Percentiles rank a stretch among this genome's conserved stretches.
These are phyloP conservation scores for Pristionchus mayeri DNA, from an alignment of 2,888 invertebrate species.

Conservation along the genomic window DNA sequence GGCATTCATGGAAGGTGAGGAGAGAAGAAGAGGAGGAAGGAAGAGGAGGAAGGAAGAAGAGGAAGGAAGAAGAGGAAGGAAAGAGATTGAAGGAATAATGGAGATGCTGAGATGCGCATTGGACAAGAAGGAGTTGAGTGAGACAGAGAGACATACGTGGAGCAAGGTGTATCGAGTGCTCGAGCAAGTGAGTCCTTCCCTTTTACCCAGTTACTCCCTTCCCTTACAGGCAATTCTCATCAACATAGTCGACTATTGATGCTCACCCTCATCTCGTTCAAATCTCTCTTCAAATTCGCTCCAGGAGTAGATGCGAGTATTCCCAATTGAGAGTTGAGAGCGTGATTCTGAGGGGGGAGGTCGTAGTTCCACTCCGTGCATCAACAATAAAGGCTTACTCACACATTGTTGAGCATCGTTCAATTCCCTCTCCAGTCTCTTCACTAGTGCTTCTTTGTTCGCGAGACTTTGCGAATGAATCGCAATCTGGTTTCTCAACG, in stretches of 20 bases:
- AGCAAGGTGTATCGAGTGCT: slow-evolving; percentile 73
- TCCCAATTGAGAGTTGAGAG: slow-evolving; percentile 63
- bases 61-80: too few relatives aligned
- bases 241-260: slow-evolving; percentile 47
- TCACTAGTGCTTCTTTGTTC: slow-evolving; percentile 53
- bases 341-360: slow-evolving; percentile 61
- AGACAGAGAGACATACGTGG: slow-evolving; percentile 68
- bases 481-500: slow-evolving; percentile 50
- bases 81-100: slow-evolving; percentile 65
- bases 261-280: slow-evolving; percentile 55
- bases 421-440: slow-evolving; percentile 61
- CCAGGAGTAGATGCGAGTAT: slow-evolving; percentile 56
- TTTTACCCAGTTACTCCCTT: too few relatives aligned
- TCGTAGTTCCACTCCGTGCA: too few relatives aligned
- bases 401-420: slow-evolving; percentile 65
- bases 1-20: slow-evolving; percentile 69
- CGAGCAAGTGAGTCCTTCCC: slow-evolving; percentile 65
- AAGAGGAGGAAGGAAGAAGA: too few relatives aligned
- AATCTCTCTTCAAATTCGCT: slow-evolving; percentile 58
- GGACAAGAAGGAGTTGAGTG: slow-evolving; percentile 56
- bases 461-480: slow-evolving; percentile 46
- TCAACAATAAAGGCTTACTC: too few relatives aligned
- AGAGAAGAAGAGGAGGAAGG: too few relatives aligned
- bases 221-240: slow-evolving; percentile 40
- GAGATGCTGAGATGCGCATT: slow-evolving; percentile 64